Conservation (phyloP, 2,888 invertebrate genomes). For the Caenorhabditis plicata region DNA sequence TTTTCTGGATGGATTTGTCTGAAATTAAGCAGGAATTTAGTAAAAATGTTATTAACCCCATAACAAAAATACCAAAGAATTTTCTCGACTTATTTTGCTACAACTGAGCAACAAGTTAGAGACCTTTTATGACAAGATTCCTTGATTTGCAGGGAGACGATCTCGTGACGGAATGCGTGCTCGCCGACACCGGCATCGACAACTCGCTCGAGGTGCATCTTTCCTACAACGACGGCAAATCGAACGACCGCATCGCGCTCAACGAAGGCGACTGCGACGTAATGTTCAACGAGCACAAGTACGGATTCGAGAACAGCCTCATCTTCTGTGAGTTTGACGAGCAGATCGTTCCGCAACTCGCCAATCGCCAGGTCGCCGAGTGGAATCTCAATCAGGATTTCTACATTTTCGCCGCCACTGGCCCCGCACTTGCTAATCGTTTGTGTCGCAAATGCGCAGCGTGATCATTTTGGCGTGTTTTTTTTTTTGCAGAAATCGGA, state of each 20-base stretch:
- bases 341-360: constrained; percentile 57
- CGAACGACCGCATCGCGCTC: constrained; percentile 56
- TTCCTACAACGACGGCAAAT: constrained; percentile 57
- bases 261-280: constrained; percentile 36
- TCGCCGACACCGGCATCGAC: constrained; percentile 49
- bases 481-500: constrained; percentile 50
- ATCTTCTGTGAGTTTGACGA: constrained; percentile 54
- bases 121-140: background rate
- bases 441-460: constrained; percentile 3
- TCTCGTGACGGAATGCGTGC: constrained; percentile 58
- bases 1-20: too few relatives aligned
- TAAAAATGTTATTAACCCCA: too few relatives aligned
- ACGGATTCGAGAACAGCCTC: constrained; percentile 49
- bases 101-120: too few relatives aligned
- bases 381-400: constrained; percentile 54
- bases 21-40: too few relatives aligned
- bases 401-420: constrained; percentile 61
- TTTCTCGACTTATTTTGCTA: too few relatives aligned
- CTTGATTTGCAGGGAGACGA: constrained; percentile 53
- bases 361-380: constrained; percentile 45
- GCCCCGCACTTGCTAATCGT: constrained; percentile 62
- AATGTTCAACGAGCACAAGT: constrained; percentile 34
- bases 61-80: too few relatives aligned
- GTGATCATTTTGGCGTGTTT: background rate
- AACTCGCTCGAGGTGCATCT: constrained; percentile 58